A percentile compares a stretch with the other conserved stretches of the same genome.
These are phyloP conservation scores for Polyommatus icarus DNA, from an alignment of 2,888 invertebrate species.

Conservation along the genomic window DNA sequence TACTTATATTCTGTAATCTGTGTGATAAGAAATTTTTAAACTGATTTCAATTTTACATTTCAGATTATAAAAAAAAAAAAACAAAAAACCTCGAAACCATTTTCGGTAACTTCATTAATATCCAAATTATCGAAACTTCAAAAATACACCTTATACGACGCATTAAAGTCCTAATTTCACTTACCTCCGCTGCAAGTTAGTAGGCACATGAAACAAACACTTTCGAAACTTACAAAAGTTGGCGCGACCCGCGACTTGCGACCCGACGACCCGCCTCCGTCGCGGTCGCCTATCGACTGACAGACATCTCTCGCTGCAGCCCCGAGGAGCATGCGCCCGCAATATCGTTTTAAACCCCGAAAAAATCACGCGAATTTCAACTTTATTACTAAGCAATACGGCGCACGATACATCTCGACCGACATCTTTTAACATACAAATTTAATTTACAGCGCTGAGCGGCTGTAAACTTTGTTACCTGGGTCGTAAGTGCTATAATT, in stretches of 20 bases:
- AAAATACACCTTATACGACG: not conserved
- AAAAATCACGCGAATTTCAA: not conserved
- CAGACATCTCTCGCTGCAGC: slow-evolving; percentile 64
- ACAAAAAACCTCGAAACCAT: too few species aligned
- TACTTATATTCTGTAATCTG: too few species aligned
- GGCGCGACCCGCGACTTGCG: not conserved
- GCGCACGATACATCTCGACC: slow-evolving; percentile 46
- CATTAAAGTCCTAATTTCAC: not conserved
- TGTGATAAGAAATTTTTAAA: too few species aligned
- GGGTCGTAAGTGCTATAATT: slow-evolving; percentile 40
- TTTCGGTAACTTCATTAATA: not conserved
- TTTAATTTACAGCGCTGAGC: slow-evolving; percentile 41
- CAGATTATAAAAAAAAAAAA: too few species aligned
- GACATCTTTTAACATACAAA: slow-evolving; percentile 51
- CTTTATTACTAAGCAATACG: not conserved
- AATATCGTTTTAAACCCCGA: slow-evolving; percentile 35
- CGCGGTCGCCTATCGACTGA: slow-evolving; percentile 67
- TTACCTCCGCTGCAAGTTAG: not conserved
- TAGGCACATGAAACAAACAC: slow-evolving; percentile 10
- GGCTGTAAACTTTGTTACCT: slow-evolving; percentile 47
- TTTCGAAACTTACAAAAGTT: slow-evolving; percentile 23
- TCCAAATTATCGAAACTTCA: not conserved
- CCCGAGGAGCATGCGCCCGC: slow-evolving; percentile 66
- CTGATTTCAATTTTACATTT: too few species aligned
- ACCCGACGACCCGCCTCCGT: slow-evolving; percentile 49